These are phyloP conservation scores for Hofmannophila pseudospretella DNA, from an alignment of 2,888 invertebrate genomes.

Conservation along the genomic window DNA sequence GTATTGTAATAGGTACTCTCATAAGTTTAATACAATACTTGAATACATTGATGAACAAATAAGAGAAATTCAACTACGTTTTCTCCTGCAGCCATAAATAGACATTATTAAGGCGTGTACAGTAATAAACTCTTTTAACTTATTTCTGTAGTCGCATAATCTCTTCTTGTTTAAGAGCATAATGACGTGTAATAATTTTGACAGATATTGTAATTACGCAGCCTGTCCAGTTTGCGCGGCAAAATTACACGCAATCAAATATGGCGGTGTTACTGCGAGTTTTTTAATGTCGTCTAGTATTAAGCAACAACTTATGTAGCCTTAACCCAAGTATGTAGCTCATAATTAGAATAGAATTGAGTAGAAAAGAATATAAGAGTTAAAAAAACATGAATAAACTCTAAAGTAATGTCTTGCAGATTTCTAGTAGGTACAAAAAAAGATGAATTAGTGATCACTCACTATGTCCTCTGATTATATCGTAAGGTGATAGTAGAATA, in stretches of 20 bases:
- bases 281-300: slow-evolving; percentile 12
- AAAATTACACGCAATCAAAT: slow-evolving; percentile 19
- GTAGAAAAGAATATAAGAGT: too few relatives aligned
- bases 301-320: too few relatives aligned
- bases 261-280: slow-evolving; percentile 14
- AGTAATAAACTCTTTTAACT: neutral
- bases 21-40: neutral
- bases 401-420: too few relatives aligned
- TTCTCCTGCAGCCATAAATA: neutral
- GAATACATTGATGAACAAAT: neutral
- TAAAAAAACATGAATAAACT: too few relatives aligned
- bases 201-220: slow-evolving; percentile 6
- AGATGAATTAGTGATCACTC: too few relatives aligned
- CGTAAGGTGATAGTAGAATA: too few relatives aligned
- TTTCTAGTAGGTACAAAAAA: too few relatives aligned
- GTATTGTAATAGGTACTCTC: neutral
- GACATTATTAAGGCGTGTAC: neutral
- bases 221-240: slow-evolving; percentile 11
- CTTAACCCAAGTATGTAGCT: too few relatives aligned
- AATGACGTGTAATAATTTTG: slow-evolving; percentile 8
- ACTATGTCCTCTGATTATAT: too few relatives aligned
- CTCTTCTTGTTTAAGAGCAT: neutral
- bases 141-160: neutral
- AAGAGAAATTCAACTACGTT: neutral
- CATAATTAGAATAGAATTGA: too few relatives aligned